Conservation (phyloP, 2,888 invertebrate genomes). For the Pollenia griseotomentosa region DNA sequence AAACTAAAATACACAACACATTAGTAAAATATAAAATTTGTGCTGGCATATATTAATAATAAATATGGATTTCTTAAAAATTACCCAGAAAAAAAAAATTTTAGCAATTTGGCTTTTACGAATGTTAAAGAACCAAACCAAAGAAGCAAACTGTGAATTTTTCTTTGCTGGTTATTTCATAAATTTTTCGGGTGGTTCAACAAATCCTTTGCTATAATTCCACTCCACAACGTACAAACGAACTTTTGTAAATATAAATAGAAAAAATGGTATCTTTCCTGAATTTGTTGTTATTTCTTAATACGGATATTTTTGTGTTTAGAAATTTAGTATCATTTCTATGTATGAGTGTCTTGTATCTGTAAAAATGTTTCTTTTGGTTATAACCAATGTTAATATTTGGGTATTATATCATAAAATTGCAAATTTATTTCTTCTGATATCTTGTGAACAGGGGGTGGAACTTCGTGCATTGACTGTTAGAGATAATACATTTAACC, state of each 20-base stretch:
- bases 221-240: neutral
- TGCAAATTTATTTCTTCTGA: constrained; percentile 64
- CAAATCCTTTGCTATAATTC: neutral
- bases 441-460: neutral
- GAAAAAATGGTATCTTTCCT: neutral
- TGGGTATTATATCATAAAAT: constrained; percentile 63
- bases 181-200: neutral
- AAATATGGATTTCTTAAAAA: constrained; percentile 27
- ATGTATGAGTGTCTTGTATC: constrained; percentile 2
- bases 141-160: neutral
- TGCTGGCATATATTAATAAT: neutral
- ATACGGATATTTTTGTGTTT: neutral
- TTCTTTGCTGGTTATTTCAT: neutral
- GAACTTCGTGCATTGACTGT: too few relatives aligned
- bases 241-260: neutral
- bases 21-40: neutral
- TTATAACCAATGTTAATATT: constrained; percentile 53
- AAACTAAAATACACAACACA: neutral
- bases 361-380: neutral
- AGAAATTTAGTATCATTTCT: neutral
- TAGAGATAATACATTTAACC: too few relatives aligned
- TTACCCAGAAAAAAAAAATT: neutral
- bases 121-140: neutral
- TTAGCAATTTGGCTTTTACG: neutral
- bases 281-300: neutral